Evolutionary conservation across 1,140 invertebrate species (phyloP), one percentile per base, ranked within the genome.

Genomic region (Archivesica marissinica): DNA sequence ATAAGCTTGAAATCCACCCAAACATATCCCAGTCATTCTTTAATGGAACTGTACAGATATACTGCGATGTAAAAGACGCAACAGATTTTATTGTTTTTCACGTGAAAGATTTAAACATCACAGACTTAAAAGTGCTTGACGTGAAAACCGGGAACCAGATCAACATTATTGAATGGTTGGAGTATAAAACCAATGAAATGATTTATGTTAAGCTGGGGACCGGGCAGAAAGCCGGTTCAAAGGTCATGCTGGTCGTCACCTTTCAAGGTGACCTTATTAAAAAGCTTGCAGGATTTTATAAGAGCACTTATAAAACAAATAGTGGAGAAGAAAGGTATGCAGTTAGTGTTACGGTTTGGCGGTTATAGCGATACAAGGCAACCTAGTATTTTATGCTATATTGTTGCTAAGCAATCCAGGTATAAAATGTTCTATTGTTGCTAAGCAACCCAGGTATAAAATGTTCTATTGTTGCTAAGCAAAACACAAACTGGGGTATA

Each of bases 41-140:
- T 83, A 81, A 54, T 82, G 95, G 95, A 25, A 91, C 89, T 64
- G 94, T 95, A 7, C 91, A 91, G 39, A 95, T 95, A 85, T 86
- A 90, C 44, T 91, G 95, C 28, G 85, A 92, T 44, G 96, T 98
- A 59, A 96, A 97, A 89, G 95, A 96, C 92, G 96, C 97, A 90
- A 98, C 97, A 44, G 96, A 96, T 92, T 98, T 97, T 93, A 96
- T 99, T 90, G 97, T 99, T 79, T 95, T 99, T 84, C 98, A 99
- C 94, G 96, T 96, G 89, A 96, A 98, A 92, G 97, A 98, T 91
- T 95, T 99, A 93, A 98, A 97, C 91, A 96, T 99, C 84, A 97
- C 96, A 6, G 96, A 97, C 92, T 96, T 97, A 11, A 61, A 25
- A 25, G 33, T 87, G 47, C 56, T 52, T 15, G 76, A 41, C 54